A percentile compares a stretch with the other conserved stretches of the same genome.
Conservation (phyloP, 1,140 invertebrate species). For the Heliconius eleuchia region DNA sequence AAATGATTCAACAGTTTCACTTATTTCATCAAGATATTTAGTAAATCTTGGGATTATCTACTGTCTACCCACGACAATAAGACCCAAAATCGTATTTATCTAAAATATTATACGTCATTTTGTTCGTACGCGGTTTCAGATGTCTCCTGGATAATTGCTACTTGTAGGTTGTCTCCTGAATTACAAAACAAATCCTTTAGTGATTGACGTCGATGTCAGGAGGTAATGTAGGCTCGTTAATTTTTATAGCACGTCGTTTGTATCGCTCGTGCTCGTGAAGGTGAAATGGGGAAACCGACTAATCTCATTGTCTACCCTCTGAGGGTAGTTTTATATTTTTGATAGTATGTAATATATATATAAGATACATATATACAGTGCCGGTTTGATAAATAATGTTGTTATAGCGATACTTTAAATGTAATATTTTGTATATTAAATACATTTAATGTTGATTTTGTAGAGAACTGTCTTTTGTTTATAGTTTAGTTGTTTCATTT, state of each 20-base stretch:
- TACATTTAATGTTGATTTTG: too few relatives aligned
- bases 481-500: too few relatives aligned
- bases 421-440: too few relatives aligned
- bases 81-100: constrained; percentile 38
- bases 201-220: constrained; percentile 66
- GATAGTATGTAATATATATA: background rate
- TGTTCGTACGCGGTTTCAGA: constrained; percentile 41
- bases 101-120: constrained; percentile 34
- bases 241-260: constrained; percentile 61
- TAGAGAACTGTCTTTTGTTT: too few relatives aligned
- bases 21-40: constrained; percentile 2
- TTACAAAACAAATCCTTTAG: constrained; percentile 74
- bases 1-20: background rate
- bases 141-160: constrained; percentile 76
- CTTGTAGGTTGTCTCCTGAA: constrained; percentile 76
- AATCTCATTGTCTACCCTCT: background rate
- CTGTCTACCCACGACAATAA: constrained; percentile 10
- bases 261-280: constrained; percentile 16
- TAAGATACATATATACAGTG: background rate
- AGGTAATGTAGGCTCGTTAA: constrained; percentile 51
- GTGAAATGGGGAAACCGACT: constrained; percentile 12
- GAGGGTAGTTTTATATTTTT: background rate
- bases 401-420: background rate
- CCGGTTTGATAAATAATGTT: background rate
- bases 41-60: background rate